phyloP scores from a whole-genome alignment of 2,888 invertebrate genomes.

The Oligia strigilis region DNA sequence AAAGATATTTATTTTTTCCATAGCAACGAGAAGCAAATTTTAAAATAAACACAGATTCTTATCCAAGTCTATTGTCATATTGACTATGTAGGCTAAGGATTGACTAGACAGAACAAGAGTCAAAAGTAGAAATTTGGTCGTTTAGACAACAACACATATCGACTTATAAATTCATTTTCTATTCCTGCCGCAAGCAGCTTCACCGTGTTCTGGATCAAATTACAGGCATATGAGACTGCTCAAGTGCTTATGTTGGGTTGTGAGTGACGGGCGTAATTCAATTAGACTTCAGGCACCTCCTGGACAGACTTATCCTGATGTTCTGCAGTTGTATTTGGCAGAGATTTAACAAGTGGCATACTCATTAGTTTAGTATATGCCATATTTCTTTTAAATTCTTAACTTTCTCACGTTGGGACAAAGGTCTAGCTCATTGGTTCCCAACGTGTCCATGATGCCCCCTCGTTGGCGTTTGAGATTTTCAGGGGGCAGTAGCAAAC shows the following conservation, averaged over 20 bases:
- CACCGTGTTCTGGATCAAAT: constrained; percentile 15
- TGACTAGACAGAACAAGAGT: background rate
- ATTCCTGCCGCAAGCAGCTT: constrained; percentile 14
- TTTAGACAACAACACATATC: background rate
- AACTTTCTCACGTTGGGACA: background rate
- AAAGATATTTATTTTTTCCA: background rate
- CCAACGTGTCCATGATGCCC: no score
- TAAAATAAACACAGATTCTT: no score
- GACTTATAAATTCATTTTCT: constrained; percentile 1
- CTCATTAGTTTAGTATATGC: background rate
- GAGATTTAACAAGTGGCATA: background rate
- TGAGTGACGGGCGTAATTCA: constrained; percentile 26
- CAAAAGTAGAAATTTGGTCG: background rate
- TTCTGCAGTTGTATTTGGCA: constrained; percentile 8
- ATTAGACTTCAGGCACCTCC: background rate
- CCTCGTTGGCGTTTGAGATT: no score
- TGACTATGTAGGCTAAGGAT: no score
- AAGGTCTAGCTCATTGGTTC: no score
- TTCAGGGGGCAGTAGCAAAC: no score
- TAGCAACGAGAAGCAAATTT: no score
- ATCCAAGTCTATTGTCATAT: background rate
- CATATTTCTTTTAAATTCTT: background rate
- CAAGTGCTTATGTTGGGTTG: constrained; percentile 12
- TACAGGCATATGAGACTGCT: constrained; percentile 9
- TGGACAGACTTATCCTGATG: background rate